These are phyloP conservation scores for Pandemis heparana DNA, from an alignment of 2,888 invertebrate genomes.

Conservation along the genomic window DNA sequence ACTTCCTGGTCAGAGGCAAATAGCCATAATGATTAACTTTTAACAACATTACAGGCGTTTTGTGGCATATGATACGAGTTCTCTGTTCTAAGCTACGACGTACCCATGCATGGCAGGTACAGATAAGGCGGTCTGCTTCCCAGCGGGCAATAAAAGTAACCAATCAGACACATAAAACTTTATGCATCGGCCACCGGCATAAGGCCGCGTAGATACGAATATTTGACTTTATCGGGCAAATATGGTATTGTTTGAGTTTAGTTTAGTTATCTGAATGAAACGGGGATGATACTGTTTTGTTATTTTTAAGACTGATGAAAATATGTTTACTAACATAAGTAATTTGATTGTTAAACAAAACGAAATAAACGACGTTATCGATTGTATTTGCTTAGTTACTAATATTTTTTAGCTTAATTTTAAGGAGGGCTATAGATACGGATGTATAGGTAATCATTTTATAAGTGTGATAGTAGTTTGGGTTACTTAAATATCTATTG, in stretches of 20 bases:
- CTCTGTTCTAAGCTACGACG: slow-evolving; percentile 12
- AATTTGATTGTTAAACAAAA: neutral
- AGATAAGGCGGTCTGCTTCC: slow-evolving; percentile 63
- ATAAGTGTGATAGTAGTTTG: too few species aligned
- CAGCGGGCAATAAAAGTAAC: slow-evolving; percentile 66
- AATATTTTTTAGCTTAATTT: too few species aligned
- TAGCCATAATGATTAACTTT: too few species aligned
- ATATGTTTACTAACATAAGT: neutral
- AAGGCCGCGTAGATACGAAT: slow-evolving; percentile 46
- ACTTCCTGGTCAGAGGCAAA: too few species aligned
- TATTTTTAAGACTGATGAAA: neutral
- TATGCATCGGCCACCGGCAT: slow-evolving; percentile 58
- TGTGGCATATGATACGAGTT: neutral
- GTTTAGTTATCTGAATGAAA: neutral
- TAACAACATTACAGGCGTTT: neutral
- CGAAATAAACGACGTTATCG: too few species aligned
- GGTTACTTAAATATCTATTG: too few species aligned
- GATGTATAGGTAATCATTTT: too few species aligned
- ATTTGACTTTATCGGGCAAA: slow-evolving; percentile 28
- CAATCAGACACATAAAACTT: slow-evolving; percentile 68
- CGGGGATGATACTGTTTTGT: neutral
- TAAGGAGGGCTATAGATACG: too few species aligned
- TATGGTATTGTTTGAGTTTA: slow-evolving; percentile 16
- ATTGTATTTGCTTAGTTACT: too few species aligned
- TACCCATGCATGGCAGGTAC: slow-evolving; percentile 55